Conservation (phyloP, 2,888 invertebrate genomes). For the Plebejus anna region DNA sequence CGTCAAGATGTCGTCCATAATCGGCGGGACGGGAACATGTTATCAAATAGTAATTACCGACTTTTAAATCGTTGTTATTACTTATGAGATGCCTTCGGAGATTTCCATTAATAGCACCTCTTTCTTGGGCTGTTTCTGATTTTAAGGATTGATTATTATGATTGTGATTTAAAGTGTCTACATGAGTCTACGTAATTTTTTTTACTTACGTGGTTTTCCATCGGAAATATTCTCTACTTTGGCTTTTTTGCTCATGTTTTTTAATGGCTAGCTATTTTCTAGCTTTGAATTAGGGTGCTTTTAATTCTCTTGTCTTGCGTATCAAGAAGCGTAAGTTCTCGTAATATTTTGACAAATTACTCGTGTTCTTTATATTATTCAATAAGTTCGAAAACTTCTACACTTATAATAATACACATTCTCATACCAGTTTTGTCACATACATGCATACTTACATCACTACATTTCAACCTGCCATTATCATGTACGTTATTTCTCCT, state of each 20-base stretch:
- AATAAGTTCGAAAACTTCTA: background rate
- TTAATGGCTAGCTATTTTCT: no score
- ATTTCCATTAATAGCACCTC: background rate
- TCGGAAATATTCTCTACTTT: no score
- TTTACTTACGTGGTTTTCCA: background rate
- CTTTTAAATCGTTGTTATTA: conserved; percentile 14
- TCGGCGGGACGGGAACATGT: conserved; percentile 29
- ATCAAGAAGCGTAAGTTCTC: no score
- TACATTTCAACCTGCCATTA: background rate
- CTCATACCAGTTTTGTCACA: background rate
- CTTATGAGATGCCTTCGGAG: background rate
- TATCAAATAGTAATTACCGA: conserved; percentile 33
- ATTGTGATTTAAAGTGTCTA: background rate
- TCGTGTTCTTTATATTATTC: no score
- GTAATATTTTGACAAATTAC: no score
- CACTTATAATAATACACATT: background rate
- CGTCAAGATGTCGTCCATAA: conserved; percentile 34
- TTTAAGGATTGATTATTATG: background rate
- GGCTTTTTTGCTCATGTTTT: no score
- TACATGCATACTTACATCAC: background rate
- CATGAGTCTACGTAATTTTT: background rate
- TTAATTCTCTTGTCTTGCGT: no score
- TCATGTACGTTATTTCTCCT: background rate
- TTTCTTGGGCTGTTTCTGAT: background rate
- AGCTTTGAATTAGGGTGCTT: no score